phyloP scores from a whole-genome alignment of 2,888 invertebrate species.

The Zaprionus lineosus region DNA sequence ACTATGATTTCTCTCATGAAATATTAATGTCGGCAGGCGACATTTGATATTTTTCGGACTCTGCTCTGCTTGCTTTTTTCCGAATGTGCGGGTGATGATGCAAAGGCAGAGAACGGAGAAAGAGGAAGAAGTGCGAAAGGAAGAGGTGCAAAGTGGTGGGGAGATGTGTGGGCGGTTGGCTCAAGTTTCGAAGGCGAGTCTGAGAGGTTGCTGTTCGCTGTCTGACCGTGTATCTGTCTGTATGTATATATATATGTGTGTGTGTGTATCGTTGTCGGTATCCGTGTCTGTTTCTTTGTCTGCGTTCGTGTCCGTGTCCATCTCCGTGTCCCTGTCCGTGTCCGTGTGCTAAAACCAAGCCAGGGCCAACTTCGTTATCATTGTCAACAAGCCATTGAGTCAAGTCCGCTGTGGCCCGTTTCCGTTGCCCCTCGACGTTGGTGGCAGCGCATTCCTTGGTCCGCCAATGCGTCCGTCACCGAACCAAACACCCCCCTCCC shows the following conservation, averaged over 20 bases:
- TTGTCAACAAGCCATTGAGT: slow-evolving; percentile 75
- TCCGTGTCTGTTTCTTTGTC: no score
- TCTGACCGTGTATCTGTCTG: no score
- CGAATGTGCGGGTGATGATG: neutral
- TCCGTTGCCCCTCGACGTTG: slow-evolving; percentile 7
- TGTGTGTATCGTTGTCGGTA: no score
- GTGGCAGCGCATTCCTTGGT: neutral
- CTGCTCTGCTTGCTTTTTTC: slow-evolving; percentile 26
- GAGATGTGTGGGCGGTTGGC: no score
- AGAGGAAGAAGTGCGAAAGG: no score
- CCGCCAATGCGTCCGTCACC: no score
- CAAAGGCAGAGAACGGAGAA: no score
- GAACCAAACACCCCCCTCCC: neutral
- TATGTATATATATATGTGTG: no score
- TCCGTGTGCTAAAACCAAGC: slow-evolving; percentile 43
- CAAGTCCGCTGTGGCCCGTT: slow-evolving; percentile 39
- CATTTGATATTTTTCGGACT: slow-evolving; percentile 67
- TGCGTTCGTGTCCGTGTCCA: neutral
- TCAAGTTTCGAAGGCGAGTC: neutral
- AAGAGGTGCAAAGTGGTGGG: neutral
- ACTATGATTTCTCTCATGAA: slow-evolving; percentile 76
- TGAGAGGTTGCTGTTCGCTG: no score
- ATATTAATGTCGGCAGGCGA: slow-evolving; percentile 73
- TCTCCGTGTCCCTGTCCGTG: slow-evolving; percentile 1
- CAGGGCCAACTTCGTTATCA: slow-evolving; percentile 74